Evolutionary conservation across 2,888 invertebrate species (phyloP).

Genomic region (Zaprionus lineosus): DNA sequence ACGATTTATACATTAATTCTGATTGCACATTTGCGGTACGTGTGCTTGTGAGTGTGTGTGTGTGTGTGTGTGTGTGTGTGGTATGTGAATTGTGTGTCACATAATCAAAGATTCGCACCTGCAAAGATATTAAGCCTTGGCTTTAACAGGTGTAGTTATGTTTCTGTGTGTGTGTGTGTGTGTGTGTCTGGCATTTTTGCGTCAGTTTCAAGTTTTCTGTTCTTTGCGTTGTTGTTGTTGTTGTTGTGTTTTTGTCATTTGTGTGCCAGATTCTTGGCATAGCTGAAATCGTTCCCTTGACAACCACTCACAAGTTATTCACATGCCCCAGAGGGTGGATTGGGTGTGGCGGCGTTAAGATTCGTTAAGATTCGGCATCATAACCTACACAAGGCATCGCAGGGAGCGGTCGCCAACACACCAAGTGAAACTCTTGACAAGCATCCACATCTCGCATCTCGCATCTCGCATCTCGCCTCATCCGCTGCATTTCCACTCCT

Average conservation of each 20-base stretch:
- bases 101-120: conserved; percentile 37
- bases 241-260: conserved; percentile 29
- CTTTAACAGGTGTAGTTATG: conserved; percentile 25
- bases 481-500: conserved; percentile 30
- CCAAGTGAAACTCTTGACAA: conserved; percentile 49
- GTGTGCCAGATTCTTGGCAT: conserved; percentile 67
- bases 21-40: not conserved
- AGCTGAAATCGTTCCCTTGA: conserved; percentile 30
- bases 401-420: conserved; percentile 26
- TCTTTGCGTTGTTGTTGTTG: conserved; percentile 12
- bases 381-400: not conserved
- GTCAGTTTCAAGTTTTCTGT: conserved; percentile 39
- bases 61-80: conserved; percentile 21
- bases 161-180: conserved; percentile 12
- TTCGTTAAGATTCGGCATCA: too few species aligned
- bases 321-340: too few species aligned
- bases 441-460: conserved; percentile 33
- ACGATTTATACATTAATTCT: conserved; percentile 4
- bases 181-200: conserved; percentile 11
- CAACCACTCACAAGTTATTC: conserved; percentile 26
- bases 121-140: conserved; percentile 52
- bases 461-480: conserved; percentile 19
- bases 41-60: not conserved
- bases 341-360: too few species aligned
- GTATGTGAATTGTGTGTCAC: conserved; percentile 46